phyloP scores from a whole-genome alignment of 2,888 invertebrate species.

The Drosophila kokeensis region DNA sequence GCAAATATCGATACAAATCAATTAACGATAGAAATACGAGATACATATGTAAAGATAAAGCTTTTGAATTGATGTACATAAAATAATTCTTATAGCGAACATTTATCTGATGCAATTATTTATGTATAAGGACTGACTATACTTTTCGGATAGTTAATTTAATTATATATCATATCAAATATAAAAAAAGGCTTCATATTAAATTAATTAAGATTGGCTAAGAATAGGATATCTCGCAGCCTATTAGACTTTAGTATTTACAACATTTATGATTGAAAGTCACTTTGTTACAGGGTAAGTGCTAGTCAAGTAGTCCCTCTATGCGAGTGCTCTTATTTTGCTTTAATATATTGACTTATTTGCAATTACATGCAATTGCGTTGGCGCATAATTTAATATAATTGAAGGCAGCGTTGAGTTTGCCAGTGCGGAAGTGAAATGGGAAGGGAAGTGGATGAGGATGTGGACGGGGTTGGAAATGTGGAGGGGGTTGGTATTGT shows the following conservation, averaged over 20 bases:
- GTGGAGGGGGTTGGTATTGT: background rate
- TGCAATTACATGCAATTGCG: slow-evolving; percentile 49
- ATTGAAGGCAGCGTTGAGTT: slow-evolving; percentile 59
- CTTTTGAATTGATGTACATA: background rate
- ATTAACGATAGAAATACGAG: background rate
- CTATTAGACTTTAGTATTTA: background rate
- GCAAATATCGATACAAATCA: background rate
- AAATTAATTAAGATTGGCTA: too few species aligned
- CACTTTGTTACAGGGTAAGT: background rate
- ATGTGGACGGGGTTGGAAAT: background rate
- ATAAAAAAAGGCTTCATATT: too few species aligned
- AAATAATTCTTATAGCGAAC: background rate
- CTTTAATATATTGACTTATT: slow-evolving; percentile 33
- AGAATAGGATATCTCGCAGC: too few species aligned
- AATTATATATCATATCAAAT: too few species aligned
- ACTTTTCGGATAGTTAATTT: background rate
- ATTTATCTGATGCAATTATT: background rate
- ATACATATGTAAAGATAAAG: background rate
- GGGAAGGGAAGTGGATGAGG: background rate
- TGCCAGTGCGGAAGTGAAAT: slow-evolving; percentile 34
- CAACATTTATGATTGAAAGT: background rate
- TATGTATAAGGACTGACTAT: background rate
- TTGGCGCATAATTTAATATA: slow-evolving; percentile 63
- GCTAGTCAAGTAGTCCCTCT: background rate
- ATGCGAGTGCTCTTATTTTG: background rate